These are phyloP conservation scores for Temnothorax unifasciatus DNA, from an alignment of 2,888 invertebrate species.

Conservation along the genomic window DNA sequence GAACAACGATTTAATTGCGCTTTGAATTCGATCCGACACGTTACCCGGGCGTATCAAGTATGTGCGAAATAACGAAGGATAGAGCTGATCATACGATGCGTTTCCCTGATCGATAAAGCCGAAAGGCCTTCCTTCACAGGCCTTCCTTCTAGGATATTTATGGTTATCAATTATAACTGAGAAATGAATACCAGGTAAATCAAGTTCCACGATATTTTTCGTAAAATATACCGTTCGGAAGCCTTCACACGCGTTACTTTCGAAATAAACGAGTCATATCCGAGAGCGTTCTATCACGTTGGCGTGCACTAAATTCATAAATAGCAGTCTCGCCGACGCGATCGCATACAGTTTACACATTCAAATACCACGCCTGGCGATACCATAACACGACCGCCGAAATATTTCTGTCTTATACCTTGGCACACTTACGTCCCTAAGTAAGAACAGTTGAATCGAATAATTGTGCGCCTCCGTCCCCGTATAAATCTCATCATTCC, in stretches of 20 bases:
- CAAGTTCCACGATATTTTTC: not conserved
- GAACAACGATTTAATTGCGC: conserved; percentile 55
- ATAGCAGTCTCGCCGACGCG: conserved; percentile 25
- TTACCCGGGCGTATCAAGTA: not conserved
- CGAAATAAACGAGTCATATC: conserved; percentile 30
- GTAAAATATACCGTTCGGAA: not conserved
- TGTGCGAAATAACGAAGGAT: not conserved
- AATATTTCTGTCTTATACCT: conserved; percentile 48
- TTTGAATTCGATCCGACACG: conserved; percentile 12
- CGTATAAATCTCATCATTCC: not conserved
- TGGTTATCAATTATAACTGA: not conserved
- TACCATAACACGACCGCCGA: conserved; percentile 11
- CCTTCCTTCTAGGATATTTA: not conserved
- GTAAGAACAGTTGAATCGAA: not conserved
- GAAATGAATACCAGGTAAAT: not conserved
- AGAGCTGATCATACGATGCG: not conserved
- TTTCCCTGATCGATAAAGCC: not conserved
- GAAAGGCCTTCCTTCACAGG: not conserved
- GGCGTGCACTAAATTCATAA: conserved; percentile 44
- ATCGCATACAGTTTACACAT: conserved; percentile 6
- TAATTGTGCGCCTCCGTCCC: not conserved
- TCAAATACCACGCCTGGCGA: not conserved
- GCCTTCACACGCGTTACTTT: not conserved
- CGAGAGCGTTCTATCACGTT: not conserved
- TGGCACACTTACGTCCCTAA: conserved; percentile 16